Base-by-base conservation (phyloP, 2,113 vertebrate genomes). In the Merops nubicus region DNA sequence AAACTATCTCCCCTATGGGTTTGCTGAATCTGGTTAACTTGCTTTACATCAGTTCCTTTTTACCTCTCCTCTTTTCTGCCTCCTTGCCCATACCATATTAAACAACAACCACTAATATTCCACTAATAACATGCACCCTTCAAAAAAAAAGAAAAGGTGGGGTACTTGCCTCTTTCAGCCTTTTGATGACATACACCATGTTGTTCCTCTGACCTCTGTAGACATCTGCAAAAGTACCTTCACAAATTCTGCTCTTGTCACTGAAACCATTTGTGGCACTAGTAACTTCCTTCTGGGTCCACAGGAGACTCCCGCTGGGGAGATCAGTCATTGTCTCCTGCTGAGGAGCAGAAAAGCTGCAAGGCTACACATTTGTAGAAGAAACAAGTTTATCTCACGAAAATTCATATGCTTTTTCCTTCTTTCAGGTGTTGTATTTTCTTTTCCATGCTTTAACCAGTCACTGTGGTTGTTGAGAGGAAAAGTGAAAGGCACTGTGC, bases 261-360 rank as follows among this genome's bases (percentile, higher is more conserved):
- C 87, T 96, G 94, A 98, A 98, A 19, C 96, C 76, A 5, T 96
- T n/a, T 2, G 98, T 98, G 45, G 98, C 98, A 47, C 92, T 78
- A 12, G 95, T 51, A 36, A 98, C 95, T 12, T 98, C 98, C 15
- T 4, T 88, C 63, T 95, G 95, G 3, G 89, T 98, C 98, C 98
- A 98, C 75, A 96, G 73, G 50, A 98, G 96, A 26, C 93, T 96
- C 8, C 90, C 96, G 0, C 76, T 95, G 15, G 90, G 74, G 31
- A 85, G 59, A 51, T 92, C 93, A 16, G 82, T 48, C 70, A 78
- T 87, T 0, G 84, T 95, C 85, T 98, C 98, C 70, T 98, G 97
- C 85, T 92, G 94, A 67, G 98, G 97, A 56, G 69, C 1, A 6
- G 92, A 88, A 63, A 92, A 91, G 94, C 94, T 92, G 60, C 82